A percentile compares a stretch with the other conserved stretches of the same genome.
phyloP scores from a whole-genome alignment of 2,113 vertebrate species.

The Limnothrissa miodon region DNA sequence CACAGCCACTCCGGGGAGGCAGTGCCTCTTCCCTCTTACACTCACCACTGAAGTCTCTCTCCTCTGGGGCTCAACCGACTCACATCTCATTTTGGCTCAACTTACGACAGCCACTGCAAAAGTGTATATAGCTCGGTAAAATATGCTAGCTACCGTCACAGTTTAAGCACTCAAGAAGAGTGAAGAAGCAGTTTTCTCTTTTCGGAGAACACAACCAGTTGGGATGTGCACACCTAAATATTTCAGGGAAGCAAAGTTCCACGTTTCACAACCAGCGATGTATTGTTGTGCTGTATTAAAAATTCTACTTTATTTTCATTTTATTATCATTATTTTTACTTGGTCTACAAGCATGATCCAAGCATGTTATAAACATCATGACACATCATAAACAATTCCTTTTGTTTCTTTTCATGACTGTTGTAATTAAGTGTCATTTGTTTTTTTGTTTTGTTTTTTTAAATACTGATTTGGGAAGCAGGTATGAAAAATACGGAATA shows the following conservation, averaged over 20 bases:
- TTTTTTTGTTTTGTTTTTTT: too few species aligned
- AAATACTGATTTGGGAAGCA: too few species aligned
- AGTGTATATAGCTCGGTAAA: constrained; percentile 3
- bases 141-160: background rate
- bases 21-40: constrained; percentile 1
- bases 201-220: background rate
- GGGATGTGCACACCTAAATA: background rate
- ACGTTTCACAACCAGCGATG: background rate
- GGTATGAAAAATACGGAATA: too few species aligned
- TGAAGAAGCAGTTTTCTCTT: background rate
- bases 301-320: background rate
- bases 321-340: background rate
- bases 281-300: background rate
- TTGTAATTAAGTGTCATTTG: too few species aligned
- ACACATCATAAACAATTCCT: too few species aligned
- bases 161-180: background rate
- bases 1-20: constrained; percentile 30
- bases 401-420: too few species aligned
- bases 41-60: background rate
- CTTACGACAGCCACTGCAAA: background rate
- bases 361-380: too few species aligned
- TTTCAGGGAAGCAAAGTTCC: background rate
- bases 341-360: too few species aligned
- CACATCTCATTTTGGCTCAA: constrained; percentile 22
- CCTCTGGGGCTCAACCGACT: background rate